Evolutionary conservation across 2,888 invertebrate genomes (phyloP), one percentile per base, ranked within the genome.

Genomic region (Caenorhabditis macrosperma): DNA sequence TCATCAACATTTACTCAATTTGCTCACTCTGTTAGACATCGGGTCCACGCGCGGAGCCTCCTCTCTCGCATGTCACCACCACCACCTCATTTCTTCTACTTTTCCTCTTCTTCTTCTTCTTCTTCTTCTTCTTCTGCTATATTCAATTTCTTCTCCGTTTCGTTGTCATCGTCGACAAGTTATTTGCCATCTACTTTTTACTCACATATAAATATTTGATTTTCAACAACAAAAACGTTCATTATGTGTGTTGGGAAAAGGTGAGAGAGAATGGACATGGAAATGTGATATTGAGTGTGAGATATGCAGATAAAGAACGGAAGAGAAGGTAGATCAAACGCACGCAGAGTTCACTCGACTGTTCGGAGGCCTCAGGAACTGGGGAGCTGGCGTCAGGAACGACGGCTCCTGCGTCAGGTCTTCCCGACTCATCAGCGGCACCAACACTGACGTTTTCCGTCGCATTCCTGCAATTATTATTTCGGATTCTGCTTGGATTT

Each of bases 361-460:
- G 46, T 81, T 83, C 22, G 83, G 85, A 30, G 84, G 85, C 28
- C 84, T 59, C 15, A 83, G 71, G 57, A 71, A 84, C 30, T 84
- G 80, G 7, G 77, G 80, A 22, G 63, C 33, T 1, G 66, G 76
- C 7, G 68, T 80, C 20, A 67, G 55, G 2, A 57, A 52, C 12
- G 63, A 48, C 15, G 71, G 44, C 9, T 80, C 59, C 17, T 78
- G 54, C 7, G 64, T 81, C 17, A 86, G 59, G 26, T 88, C 88
- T 48, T 87, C 88, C 5, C 86, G 67, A 20, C 86, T 83, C 33
- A 89, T 82, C 17, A 89, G 67, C 0, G 89, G 89, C 4, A 88
- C 86, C 10, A 89, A 68, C 6, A 89, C 89, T 24, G 86, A 85
- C 2, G 84, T 86, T 76, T 89, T 89, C 17, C 89, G 71, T 1